A percentile compares a stretch with the other conserved stretches of the same genome.
Evolutionary conservation across 2,888 invertebrate species (phyloP).

Genomic region (Rambutsinella grinnellia): DNA sequence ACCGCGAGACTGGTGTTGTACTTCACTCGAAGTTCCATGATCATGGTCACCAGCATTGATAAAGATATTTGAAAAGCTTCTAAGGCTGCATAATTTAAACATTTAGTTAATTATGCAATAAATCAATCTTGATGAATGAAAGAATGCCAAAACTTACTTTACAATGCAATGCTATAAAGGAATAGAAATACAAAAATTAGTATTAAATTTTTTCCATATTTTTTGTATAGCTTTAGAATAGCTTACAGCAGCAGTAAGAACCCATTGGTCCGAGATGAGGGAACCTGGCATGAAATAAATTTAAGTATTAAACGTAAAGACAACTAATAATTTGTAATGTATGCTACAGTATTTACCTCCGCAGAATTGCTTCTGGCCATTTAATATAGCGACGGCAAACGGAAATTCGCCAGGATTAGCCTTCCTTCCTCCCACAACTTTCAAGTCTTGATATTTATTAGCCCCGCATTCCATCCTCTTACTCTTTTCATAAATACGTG

Average conservation of each 20-base stretch:
- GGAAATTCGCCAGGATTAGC: conserved; percentile 32
- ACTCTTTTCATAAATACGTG: background rate
- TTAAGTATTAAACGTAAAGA: too few relatives aligned
- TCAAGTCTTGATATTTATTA: conserved; percentile 9
- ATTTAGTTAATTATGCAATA: too few relatives aligned
- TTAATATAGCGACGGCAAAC: conserved; percentile 77
- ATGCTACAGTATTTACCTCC: conserved; percentile 73
- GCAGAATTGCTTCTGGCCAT: conserved; percentile 86
- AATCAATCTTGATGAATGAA: background rate
- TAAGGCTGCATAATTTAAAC: too few relatives aligned
- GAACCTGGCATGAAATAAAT: too few relatives aligned
- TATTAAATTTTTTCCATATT: too few relatives aligned
- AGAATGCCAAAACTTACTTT: background rate
- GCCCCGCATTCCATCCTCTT: conserved; percentile 19
- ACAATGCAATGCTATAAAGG: background rate
- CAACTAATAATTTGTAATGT: too few relatives aligned
- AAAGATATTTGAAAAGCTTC: conserved; percentile 75
- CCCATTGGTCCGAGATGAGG: conserved; percentile 73
- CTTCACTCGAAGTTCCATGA: conserved; percentile 81
- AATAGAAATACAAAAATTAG: too few relatives aligned
- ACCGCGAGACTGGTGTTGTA: conserved; percentile 81
- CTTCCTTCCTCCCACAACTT: conserved; percentile 39
- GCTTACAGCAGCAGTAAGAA: conserved; percentile 91
- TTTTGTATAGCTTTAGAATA: too few relatives aligned
- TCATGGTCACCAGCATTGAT: conserved; percentile 87